Conservation (phyloP, 23 tunicate genomes). For the Corella eumyota region DNA sequence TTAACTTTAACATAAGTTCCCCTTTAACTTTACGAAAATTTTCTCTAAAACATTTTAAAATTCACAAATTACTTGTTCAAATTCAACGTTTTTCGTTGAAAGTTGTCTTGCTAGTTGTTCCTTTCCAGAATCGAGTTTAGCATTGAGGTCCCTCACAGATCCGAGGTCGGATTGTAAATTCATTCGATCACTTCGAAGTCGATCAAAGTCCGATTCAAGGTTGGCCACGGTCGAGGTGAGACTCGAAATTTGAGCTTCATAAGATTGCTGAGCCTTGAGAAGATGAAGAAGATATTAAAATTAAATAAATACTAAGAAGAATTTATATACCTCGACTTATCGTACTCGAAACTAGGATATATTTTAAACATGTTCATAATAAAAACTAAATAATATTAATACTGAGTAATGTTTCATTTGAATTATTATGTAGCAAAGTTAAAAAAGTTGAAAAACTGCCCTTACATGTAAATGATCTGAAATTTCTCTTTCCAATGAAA, state of each 20-base stretch:
- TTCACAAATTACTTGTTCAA: slow-evolving; percentile 75
- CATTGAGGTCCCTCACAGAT: slow-evolving; percentile 83
- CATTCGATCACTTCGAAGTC: slow-evolving; percentile 35
- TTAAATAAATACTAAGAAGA: no score
- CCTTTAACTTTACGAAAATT: no score
- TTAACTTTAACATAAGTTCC: no score
- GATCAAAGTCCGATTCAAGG: slow-evolving; percentile 56
- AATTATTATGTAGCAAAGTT: background rate
- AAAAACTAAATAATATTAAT: background rate
- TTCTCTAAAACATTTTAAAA: no score
- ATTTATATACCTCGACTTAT: background rate
- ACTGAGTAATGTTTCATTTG: background rate
- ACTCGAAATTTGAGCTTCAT: slow-evolving; percentile 63
- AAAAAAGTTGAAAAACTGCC: background rate
- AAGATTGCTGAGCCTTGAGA: slow-evolving; percentile 58
- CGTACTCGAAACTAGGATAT: background rate
- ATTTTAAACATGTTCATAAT: background rate
- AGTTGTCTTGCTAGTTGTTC: slow-evolving; percentile 66
- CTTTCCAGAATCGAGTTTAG: slow-evolving; percentile 66
- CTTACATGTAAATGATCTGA: slow-evolving; percentile 54
- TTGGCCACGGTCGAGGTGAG: slow-evolving; percentile 53
- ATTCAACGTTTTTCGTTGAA: slow-evolving; percentile 69
- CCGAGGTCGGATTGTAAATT: slow-evolving; percentile 44
- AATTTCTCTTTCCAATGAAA: slow-evolving; percentile 54
- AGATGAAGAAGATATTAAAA: no score